Evolutionary conservation across 2,888 invertebrate species (phyloP), one percentile per base, ranked within the genome.

Genomic region (Sarcophaga carnaria): DNA sequence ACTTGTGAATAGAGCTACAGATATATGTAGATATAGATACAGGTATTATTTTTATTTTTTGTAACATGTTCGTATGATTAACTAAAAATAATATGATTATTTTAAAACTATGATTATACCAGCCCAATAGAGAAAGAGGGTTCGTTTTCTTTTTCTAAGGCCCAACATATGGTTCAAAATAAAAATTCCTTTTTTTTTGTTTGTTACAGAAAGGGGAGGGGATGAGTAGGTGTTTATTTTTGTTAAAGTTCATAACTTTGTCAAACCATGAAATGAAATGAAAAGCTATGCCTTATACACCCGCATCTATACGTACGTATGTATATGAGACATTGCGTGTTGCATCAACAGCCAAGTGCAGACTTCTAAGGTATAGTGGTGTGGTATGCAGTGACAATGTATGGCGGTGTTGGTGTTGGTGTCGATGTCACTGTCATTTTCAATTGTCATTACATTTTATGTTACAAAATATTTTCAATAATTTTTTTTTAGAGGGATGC

Each of bases 401-500:
- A 27, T 27, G 22, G 2, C 60, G 27, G 47, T 22, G 1, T 12
- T 49, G 67, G 62, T 71, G 54, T 60, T 25, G 27, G 27, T 54
- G 54, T 67, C 54, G 72, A 72, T 87, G 76, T 82, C 78, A 76
- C 71, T 87, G 84, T 87, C 84, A 84, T 84, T 87, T 78, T 84
- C 84, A 87, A 84, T 84, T 87, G 79, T 87, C 81, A 87, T 87
- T 87, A 81, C 70, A 67, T 87, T 87, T 87, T 76, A 84, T 75
- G 60, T 75, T 62, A 82, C 75, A 84, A 87, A 37, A 87, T 87
- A 84, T 82, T 81, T 87, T 87, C 81, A 81, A 87, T 87, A 79
- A 87, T 87, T 87, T 87, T 82, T 87, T 82, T 37, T 37, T 37
- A 37, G 8, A 84, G 87, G 84, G 87, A 87, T 87, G 87, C 87